Evolutionary conservation across 2,888 invertebrate species (phyloP).

Genomic region (Agrochola macilenta): DNA sequence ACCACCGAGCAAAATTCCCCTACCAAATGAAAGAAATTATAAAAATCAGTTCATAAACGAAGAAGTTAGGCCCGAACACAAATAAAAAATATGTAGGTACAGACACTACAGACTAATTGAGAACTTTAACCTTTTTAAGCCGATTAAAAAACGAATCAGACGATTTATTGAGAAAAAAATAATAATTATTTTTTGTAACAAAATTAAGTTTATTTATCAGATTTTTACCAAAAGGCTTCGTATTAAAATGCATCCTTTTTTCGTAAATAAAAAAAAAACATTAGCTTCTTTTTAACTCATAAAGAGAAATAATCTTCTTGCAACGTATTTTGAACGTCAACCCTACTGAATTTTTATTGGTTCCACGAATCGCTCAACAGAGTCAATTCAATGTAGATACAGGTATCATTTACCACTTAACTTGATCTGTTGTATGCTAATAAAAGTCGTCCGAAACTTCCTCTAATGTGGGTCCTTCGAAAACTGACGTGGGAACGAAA

Average conservation of each 20-base stretch:
- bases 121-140: not conserved
- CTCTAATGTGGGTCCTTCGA: constrained; percentile 17
- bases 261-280: not conserved
- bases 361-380: constrained; percentile 30
- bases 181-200: not conserved
- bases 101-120: not conserved
- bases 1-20: too few species aligned
- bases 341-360: not conserved
- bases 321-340: not conserved
- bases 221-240: not conserved
- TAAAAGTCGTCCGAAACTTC: constrained; percentile 19
- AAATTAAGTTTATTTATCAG: not conserved
- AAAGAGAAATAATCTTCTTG: not conserved
- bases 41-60: not conserved
- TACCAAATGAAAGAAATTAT: too few species aligned
- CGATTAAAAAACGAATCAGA: not conserved
- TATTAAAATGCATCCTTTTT: not conserved
- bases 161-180: too few species aligned
- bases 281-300: not conserved
- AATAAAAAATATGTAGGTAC: too few species aligned
- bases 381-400: constrained; percentile 26
- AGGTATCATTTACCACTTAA: constrained; percentile 37
- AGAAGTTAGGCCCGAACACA: too few species aligned
- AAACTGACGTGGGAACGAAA: constrained; percentile 19
- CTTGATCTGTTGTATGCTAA: constrained; percentile 27